Evolutionary conservation across 2,797 vertebrate genomes (phyloP), one percentile per base, ranked within the genome.

Genomic region (Myiothlypis coronata): DNA sequence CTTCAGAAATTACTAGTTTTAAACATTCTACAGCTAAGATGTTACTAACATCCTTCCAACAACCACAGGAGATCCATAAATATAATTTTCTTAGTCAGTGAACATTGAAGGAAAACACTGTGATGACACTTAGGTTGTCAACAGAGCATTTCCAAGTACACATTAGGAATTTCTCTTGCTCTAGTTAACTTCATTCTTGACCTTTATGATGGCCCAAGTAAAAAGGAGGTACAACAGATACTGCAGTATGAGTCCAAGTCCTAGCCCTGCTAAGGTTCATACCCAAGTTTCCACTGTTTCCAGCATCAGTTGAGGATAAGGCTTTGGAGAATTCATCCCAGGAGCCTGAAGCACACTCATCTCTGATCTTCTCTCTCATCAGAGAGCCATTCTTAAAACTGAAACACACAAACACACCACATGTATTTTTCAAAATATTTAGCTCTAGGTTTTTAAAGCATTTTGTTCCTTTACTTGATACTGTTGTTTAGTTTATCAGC

Each of bases 341-440:
- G 87, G 99, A 99, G 71, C 98, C 96, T 89, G 97, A 98, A 30
- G 98, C 97, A 49, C 98, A 98, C 55, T 98, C 92, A 70, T 99
- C 97, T 32, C 99, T 98, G 97, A 99, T 97, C 79, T 96, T 98
- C 95, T 99, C 99, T 97, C 99, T 98, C 64, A 98, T 99, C 87
- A 99, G 97, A 74, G 99, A 99, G 7, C 99, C 99, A 1, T 99
- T 99, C 97, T 99, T 99, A 97, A 99, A 99, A 97, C 99, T 99
- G 97, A 75, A 89, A 92, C 70, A 96, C 80, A 95, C 23, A 93
- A 86, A 80, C 49, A 91, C 11, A 71, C 10, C 49, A 60, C 4
- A 52, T 9, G 19, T 8, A 44, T 90, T 89, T 89, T 72, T n/a
- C 35, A 84, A 86, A 85, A 47, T 0, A 3, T 52, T 50, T 44